Conservation (phyloP, 2,113 vertebrate genomes). For the Dicaeum eximium region DNA sequence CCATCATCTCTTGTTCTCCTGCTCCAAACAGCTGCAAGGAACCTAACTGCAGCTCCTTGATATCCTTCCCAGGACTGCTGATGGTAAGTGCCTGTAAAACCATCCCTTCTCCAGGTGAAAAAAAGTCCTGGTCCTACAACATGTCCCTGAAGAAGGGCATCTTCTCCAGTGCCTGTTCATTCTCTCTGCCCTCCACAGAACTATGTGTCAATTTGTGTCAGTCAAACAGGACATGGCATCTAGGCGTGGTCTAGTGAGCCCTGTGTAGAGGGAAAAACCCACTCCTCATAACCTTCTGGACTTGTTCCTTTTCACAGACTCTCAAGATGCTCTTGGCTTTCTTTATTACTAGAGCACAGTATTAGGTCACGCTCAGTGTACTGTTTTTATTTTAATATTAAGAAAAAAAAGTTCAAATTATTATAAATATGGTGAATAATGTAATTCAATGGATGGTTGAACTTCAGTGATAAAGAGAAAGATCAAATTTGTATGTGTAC, state of each 20-base stretch:
- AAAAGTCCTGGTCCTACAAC: fast-evolving
- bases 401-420: neutral
- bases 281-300: neutral
- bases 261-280: neutral
- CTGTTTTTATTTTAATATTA: neutral
- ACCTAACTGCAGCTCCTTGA: neutral
- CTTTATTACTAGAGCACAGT: neutral
- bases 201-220: too few species aligned
- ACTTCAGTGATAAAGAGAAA: neutral
- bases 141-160: too few species aligned
- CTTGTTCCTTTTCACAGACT: neutral
- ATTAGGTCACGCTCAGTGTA: neutral
- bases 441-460: neutral
- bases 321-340: neutral
- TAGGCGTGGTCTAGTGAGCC: neutral
- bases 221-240: too few species aligned
- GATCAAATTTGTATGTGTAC: neutral
- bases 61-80: neutral
- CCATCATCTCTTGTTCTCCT: neutral
- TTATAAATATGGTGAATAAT: neutral
- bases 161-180: neutral
- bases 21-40: neutral
- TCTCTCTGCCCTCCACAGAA: neutral
- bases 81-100: neutral
- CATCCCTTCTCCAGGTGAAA: neutral